These are phyloP conservation scores for Pseudochirops corinnae DNA, from an alignment of 2,797 vertebrate species.

Conservation along the genomic window DNA sequence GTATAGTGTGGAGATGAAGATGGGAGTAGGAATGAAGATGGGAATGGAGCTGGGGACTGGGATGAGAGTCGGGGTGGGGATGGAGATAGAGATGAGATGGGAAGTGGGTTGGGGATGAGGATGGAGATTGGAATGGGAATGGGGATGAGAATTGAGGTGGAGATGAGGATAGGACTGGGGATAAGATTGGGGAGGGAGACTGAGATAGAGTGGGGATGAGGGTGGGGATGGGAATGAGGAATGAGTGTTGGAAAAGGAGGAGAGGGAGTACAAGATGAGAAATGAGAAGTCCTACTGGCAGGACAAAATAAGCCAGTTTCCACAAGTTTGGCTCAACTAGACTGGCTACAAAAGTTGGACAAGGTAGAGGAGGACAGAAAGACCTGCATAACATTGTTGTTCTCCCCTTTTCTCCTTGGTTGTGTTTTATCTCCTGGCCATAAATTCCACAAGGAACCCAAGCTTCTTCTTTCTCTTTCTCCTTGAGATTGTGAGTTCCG, in stretches of 20 bases:
- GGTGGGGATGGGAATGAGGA: background rate
- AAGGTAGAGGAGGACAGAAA: background rate
- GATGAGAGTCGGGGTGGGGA: background rate
- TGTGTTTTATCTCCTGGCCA: background rate
- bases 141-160: too few species aligned
- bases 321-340: background rate
- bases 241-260: background rate
- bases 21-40: background rate
- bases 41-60: too few species aligned
- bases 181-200: background rate
- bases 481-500: background rate
- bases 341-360: background rate
- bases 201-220: rapidly evolving
- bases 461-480: background rate
- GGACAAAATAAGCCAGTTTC: background rate
- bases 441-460: background rate
- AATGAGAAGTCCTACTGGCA: background rate
- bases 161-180: background rate
- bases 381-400: background rate
- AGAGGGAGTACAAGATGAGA: background rate
- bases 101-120: background rate
- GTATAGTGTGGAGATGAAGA: background rate
- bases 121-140: background rate
- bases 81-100: background rate
- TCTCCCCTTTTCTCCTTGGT: background rate